phyloP scores from a whole-genome alignment of 2,113 vertebrate genomes.

The Mungos mungo region DNA sequence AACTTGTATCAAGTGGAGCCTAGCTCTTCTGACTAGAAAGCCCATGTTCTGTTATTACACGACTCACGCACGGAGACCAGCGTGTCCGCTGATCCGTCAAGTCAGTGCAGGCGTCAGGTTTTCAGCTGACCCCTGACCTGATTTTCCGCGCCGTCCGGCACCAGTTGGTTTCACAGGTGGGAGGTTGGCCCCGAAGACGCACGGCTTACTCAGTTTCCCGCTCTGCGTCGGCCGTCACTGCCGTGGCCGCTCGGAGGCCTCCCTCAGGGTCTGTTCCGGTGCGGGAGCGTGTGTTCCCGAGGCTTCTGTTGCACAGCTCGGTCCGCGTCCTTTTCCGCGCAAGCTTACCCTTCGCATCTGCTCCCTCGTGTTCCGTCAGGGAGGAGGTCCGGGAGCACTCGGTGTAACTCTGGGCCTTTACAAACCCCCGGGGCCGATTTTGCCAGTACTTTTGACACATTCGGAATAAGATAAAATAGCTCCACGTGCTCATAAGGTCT shows the following conservation, averaged over 20 bases:
- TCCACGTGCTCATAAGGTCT: not conserved
- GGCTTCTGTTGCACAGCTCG: not conserved
- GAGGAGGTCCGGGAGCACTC: not conserved
- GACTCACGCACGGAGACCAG: not conserved
- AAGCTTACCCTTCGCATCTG: not conserved
- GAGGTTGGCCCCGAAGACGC: not conserved
- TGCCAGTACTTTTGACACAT: not conserved
- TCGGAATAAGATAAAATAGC: conserved; percentile 5
- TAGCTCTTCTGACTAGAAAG: not conserved
- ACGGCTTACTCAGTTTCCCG: not conserved
- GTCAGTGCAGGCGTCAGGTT: not conserved
- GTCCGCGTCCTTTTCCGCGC: not conserved
- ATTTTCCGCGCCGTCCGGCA: conserved; percentile 28
- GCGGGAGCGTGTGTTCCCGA: not conserved
- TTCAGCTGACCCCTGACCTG: not conserved
- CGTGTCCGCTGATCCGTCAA: not conserved
- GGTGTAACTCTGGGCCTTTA: not conserved
- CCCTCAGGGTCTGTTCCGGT: too few species aligned
- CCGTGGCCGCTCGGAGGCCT: not conserved
- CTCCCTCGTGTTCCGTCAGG: not conserved
- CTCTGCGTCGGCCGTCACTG: not conserved
- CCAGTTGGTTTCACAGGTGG: not conserved
- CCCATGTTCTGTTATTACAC: not conserved
- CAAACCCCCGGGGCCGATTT: not conserved
- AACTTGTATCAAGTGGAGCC: not conserved